Base-by-base conservation (phyloP, 2,888 invertebrate genomes). In the Chironomus riparius region DNA sequence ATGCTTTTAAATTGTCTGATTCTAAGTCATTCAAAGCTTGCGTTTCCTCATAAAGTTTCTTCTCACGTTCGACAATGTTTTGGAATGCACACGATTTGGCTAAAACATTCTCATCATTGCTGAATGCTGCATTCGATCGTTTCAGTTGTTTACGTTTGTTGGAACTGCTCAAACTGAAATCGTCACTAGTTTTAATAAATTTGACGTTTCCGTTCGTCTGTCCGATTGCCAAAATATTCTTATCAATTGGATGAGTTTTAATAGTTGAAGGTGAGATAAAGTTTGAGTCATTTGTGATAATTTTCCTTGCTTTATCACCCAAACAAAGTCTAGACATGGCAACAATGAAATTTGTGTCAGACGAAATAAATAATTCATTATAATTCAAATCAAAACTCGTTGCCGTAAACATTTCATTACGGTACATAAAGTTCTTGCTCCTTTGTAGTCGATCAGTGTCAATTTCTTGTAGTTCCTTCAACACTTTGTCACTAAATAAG, bases 41-140 rank as follows among this genome's bases (percentile, higher is more conserved):
- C 4, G 47, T 68, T n/a, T 70, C 75, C 47, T 80, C 79, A 21
- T 79, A 79, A 1, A 80, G 78, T 38, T 79, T 80, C 12, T 83
- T 79, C 72, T 83, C 83, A 74, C 81, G 83, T 10, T 81, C 80
- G 69, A 84, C 82, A 7, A 84, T 82, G 77, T 84, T 84, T 78
- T 84, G 84, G 77, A 84, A 83, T 62, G 83, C 82, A 78, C 84
- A 84, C 0, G 84, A 83, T 79, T 84, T 84, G 18, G 80, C 80
- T 15, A 81, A 80, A 3, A 78, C 47, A 22, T 65, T 56, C 61
- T 79, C 79, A 15, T 78, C 68, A 38, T 69, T 77, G 2, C n/a
- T 38, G 4, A 47, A 47, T 10, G 68, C 13, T 18, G 68, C 70
- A 62, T 18, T 48, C 47, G 70, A 72, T 69, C 61, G 28, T 68